phyloP scores from a whole-genome alignment of 2,113 vertebrate species.

The Tretioscincus oriximinensis region DNA sequence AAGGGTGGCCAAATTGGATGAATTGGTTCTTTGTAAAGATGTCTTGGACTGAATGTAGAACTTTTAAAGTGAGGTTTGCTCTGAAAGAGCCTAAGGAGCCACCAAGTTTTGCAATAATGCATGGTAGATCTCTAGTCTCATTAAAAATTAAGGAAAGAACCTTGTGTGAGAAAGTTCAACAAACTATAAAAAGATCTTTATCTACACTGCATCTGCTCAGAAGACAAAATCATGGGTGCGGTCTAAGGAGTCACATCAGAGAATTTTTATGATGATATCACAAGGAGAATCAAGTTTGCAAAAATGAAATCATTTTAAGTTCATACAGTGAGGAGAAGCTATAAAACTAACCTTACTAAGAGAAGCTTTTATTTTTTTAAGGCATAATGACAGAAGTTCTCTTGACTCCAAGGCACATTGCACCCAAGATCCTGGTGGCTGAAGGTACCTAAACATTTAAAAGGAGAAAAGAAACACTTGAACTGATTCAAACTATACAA shows the following conservation, averaged over 20 bases:
- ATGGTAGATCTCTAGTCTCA: too few relatives aligned
- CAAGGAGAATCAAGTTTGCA: not conserved
- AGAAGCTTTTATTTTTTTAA: conserved; percentile 91
- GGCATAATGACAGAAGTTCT: conserved; percentile 91
- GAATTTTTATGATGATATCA: not conserved
- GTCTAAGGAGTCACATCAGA: not conserved
- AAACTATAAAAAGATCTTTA: not conserved
- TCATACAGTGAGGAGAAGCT: not conserved
- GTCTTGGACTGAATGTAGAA: not conserved
- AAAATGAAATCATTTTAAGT: not conserved
- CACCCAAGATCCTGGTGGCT: conserved; percentile 90
- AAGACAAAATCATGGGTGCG: not conserved
- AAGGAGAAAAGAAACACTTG: not conserved
- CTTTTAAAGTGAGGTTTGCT: not conserved
- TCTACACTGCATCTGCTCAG: not conserved
- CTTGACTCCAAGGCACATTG: conserved; percentile 93
- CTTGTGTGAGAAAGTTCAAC: not conserved
- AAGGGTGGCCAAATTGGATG: too few relatives aligned
- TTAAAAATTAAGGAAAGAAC: not conserved
- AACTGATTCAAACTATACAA: not conserved
- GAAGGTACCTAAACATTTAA: conserved; percentile 81
- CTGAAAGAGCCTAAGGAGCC: not conserved
- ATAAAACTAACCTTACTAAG: conserved; percentile 75
- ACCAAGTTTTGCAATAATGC: not conserved
- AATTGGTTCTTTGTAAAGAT: too few relatives aligned